Conservation (phyloP, 2,113 vertebrate species). For the Erinaceus europaeus region DNA sequence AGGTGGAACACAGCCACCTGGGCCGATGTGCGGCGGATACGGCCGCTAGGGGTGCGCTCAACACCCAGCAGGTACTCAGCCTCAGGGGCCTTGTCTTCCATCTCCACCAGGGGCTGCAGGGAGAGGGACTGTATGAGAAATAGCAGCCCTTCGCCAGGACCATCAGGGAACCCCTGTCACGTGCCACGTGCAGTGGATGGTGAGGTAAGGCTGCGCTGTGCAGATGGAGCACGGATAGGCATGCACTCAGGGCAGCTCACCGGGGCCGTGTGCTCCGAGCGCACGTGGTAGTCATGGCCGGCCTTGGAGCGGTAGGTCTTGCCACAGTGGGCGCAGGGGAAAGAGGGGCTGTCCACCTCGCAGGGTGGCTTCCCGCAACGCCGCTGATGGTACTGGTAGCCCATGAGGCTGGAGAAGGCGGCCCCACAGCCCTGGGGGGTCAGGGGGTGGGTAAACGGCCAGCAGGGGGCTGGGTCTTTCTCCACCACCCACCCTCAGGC, state of each 20-base stretch:
- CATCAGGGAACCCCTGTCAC: no score
- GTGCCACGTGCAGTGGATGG: no score
- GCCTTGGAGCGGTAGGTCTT: conserved; percentile 96
- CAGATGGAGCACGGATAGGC: no score
- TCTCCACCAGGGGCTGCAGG: conserved; percentile 71
- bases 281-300: conserved; percentile 93
- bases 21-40: conserved; percentile 93
- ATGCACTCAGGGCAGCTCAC: conserved; percentile 57
- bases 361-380: conserved; percentile 91
- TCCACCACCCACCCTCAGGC: rapidly evolving
- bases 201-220: no score
- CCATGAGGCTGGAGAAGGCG: conserved; percentile 95
- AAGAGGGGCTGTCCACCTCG: conserved; percentile 89
- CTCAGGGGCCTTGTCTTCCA: conserved; percentile 71
- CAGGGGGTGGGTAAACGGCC: conserved; percentile 1
- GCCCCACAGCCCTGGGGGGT: conserved; percentile 89
- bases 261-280: conserved; percentile 87
- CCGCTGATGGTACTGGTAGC: conserved; percentile 97
- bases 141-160: no score
- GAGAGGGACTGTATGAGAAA: no score
- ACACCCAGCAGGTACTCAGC: conserved; percentile 85
- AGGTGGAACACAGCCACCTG: conserved; percentile 97
- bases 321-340: conserved; percentile 91
- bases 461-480: background rate
- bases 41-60: conserved; percentile 94